These are phyloP conservation scores for Leptinotarsa tumamoca DNA, from an alignment of 2,888 invertebrate genomes.

Conservation along the genomic window DNA sequence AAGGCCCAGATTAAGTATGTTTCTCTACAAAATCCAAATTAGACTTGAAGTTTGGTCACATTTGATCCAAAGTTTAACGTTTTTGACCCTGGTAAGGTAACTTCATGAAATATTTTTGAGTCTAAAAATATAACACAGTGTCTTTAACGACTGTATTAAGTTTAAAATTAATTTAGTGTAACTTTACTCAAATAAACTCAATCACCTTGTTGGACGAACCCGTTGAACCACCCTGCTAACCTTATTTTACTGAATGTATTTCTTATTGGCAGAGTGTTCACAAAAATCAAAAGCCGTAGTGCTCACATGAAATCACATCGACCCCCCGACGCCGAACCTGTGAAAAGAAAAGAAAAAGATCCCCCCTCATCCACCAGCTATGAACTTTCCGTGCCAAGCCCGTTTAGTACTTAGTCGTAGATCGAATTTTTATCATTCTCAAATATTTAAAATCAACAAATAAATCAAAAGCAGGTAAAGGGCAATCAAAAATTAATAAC, in stretches of 20 bases:
- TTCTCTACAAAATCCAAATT: no score
- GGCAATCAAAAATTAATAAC: constrained; percentile 61
- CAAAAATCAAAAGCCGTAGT: constrained; percentile 98
- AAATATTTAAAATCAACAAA: constrained; percentile 41
- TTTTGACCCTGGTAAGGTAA: no score
- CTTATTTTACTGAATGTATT: constrained; percentile 32
- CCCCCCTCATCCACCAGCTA: constrained; percentile 50
- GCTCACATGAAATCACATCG: constrained; percentile 99
- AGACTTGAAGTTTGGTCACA: no score
- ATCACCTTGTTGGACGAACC: background rate
- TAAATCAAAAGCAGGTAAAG: constrained; percentile 59
- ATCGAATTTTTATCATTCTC: constrained; percentile 37
- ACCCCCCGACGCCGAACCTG: constrained; percentile 84
- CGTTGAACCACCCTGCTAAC: constrained; percentile 36
- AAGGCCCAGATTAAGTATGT: no score
- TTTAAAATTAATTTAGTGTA: no score
- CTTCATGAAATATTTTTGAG: no score
- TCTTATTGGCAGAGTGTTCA: constrained; percentile 84
- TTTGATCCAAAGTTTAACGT: no score
- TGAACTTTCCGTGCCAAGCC: constrained; percentile 64
- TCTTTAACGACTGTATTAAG: no score
- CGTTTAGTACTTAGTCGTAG: constrained; percentile 63
- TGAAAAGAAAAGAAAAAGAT: constrained; percentile 52
- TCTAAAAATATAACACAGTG: no score
- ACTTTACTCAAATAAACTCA: no score